These are phyloP conservation scores for Saguinus imperator DNA, from an alignment of 2,113 vertebrate genomes.

Conservation along the genomic window DNA sequence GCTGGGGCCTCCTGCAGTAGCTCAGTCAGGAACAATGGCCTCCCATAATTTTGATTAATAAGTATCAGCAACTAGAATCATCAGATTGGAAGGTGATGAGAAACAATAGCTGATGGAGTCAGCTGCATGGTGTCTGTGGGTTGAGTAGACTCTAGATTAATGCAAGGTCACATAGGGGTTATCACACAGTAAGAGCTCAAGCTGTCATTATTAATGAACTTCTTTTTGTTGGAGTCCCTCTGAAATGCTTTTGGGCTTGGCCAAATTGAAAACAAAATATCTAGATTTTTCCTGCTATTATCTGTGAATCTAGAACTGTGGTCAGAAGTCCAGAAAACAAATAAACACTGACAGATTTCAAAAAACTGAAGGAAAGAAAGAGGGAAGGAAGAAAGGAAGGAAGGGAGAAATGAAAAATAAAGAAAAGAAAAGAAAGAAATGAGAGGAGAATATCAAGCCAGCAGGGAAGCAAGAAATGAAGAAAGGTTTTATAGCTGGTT, in stretches of 20 bases:
- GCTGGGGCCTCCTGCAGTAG: no score
- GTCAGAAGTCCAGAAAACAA: background rate
- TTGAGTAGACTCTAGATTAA: background rate
- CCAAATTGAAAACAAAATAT: background rate
- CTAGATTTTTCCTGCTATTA: background rate
- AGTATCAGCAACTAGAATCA: background rate
- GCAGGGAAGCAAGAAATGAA: background rate
- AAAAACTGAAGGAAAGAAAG: background rate
- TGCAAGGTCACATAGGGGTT: background rate
- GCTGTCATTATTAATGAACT: background rate
- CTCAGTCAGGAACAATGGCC: no score
- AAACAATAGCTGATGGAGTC: background rate
- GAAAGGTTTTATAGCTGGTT: background rate
- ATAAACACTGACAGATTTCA: background rate
- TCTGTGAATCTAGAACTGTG: background rate
- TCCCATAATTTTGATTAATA: no score
- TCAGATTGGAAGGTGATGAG: background rate
- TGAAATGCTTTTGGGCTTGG: background rate
- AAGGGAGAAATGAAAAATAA: background rate
- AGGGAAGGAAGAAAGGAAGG: background rate
- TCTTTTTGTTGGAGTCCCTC: background rate
- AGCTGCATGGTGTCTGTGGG: rapidly evolving
- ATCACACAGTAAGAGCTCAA: background rate
- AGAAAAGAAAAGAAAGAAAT: background rate
- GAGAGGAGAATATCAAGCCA: background rate